These are phyloP conservation scores for Tragopan temminckii DNA, from an alignment of 2,797 vertebrate genomes.

Conservation along the genomic window DNA sequence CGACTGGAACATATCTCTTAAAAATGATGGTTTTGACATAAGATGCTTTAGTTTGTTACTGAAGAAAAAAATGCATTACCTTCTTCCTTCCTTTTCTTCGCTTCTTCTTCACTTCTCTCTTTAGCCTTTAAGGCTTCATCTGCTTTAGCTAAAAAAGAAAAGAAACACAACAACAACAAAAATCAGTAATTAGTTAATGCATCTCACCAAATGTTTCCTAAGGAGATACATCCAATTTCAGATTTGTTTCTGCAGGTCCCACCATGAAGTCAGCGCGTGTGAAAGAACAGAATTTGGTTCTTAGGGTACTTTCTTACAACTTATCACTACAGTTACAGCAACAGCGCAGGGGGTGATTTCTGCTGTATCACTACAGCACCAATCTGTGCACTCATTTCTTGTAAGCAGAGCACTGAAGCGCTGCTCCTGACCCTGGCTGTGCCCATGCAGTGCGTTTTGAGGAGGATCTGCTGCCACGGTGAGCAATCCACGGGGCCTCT, in stretches of 20 bases:
- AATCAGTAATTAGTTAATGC: not conserved
- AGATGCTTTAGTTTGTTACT: not conserved
- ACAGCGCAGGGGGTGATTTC: accelerated
- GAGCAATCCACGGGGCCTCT: not conserved
- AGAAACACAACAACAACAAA: not conserved
- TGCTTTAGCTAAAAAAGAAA: conserved; percentile 88
- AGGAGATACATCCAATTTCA: not conserved
- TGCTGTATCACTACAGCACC: accelerated
- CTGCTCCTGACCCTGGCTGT: not conserved
- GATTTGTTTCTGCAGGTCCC: not conserved
- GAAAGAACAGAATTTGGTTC: not conserved
- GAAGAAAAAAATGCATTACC: conserved; percentile 78
- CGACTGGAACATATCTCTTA: not conserved
- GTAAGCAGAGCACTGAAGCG: not conserved
- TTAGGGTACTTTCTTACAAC: accelerated
- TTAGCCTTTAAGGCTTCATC: conserved; percentile 94
- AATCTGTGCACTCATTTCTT: not conserved
- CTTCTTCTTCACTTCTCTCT: conserved; percentile 92
- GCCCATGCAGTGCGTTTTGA: accelerated
- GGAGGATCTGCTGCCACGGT: not conserved
- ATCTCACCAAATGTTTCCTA: not conserved
- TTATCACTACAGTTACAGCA: accelerated
- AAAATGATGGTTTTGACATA: accelerated
- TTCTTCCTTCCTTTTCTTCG: conserved; percentile 89
- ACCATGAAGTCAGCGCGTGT: accelerated